These are phyloP conservation scores for Choloepus didactylus DNA, from an alignment of 2,797 vertebrate genomes.

Conservation along the genomic window DNA sequence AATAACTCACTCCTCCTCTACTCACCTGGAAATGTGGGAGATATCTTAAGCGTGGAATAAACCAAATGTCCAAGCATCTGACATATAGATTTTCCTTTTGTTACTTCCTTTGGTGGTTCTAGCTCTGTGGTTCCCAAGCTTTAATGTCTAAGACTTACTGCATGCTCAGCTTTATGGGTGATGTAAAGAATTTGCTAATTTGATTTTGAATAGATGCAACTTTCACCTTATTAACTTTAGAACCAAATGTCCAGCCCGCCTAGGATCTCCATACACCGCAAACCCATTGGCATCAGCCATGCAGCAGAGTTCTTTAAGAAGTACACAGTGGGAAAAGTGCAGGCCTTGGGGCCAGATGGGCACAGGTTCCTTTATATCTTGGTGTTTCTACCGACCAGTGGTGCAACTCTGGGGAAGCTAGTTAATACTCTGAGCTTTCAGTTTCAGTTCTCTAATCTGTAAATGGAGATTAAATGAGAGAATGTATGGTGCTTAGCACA, in stretches of 20 bases:
- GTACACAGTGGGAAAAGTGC: background rate
- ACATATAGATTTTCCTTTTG: background rate
- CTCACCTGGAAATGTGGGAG: background rate
- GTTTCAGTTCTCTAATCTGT: background rate
- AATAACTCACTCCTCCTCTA: background rate
- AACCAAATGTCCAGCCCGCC: background rate
- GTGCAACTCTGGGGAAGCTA: background rate
- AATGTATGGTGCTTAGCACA: background rate
- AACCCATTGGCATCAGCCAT: background rate
- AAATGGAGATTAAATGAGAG: background rate
- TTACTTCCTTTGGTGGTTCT: background rate
- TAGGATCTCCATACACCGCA: background rate
- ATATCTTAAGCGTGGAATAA: background rate
- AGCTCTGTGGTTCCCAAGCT: background rate
- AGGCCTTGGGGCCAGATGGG: background rate
- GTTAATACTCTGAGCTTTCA: background rate
- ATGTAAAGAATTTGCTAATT: background rate
- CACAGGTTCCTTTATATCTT: background rate
- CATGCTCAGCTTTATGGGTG: background rate
- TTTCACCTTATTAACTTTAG: background rate
- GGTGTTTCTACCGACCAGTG: background rate
- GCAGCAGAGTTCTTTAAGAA: background rate
- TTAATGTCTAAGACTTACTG: background rate
- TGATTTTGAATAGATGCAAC: background rate
- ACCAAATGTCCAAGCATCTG: background rate